These are phyloP conservation scores for Tridacna crocea DNA, from an alignment of 2,888 invertebrate species.

Conservation along the genomic window DNA sequence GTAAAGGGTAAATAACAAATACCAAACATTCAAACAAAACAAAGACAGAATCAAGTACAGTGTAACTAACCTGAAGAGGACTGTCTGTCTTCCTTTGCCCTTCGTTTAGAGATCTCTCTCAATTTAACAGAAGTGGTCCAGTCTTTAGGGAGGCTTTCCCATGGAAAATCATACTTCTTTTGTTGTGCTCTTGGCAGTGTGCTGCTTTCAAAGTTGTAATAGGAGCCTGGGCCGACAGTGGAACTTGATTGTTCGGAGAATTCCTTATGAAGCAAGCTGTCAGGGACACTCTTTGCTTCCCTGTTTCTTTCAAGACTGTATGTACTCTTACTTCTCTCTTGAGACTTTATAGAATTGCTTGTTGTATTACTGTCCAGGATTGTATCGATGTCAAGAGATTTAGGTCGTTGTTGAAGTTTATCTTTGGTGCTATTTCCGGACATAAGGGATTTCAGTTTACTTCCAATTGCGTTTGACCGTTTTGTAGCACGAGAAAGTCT, in stretches of 20 bases:
- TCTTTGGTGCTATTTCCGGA: conserved; percentile 56
- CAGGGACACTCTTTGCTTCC: conserved; percentile 71
- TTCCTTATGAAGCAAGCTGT: conserved; percentile 58
- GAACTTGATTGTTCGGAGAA: conserved; percentile 44
- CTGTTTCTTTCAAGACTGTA: conserved; percentile 65
- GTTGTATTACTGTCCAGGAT: conserved; percentile 40
- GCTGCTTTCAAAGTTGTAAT: conserved; percentile 77
- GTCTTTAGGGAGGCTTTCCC: conserved; percentile 80
- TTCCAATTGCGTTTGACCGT: conserved; percentile 75
- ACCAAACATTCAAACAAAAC: background rate
- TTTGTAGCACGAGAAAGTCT: conserved; percentile 70
- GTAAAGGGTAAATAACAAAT: too few species aligned
- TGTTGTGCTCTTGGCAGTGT: conserved; percentile 75
- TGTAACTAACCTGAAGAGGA: conserved; percentile 81
- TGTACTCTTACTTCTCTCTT: conserved; percentile 58
- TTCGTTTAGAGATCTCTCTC: conserved; percentile 78
- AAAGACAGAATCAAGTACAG: background rate
- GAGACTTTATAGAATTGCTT: conserved; percentile 62
- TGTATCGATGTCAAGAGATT: conserved; percentile 76
- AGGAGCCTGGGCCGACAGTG: conserved; percentile 75
- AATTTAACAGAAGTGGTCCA: conserved; percentile 80
- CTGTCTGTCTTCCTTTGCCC: conserved; percentile 77
- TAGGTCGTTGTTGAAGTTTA: conserved; percentile 68
- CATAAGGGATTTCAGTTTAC: conserved; percentile 75
- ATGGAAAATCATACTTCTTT: conserved; percentile 77